A percentile compares a stretch with the other conserved stretches of the same genome.
Evolutionary conservation across 2,888 invertebrate species (phyloP).

Genomic region (Bursaphelenchus okinawaensis): DNA sequence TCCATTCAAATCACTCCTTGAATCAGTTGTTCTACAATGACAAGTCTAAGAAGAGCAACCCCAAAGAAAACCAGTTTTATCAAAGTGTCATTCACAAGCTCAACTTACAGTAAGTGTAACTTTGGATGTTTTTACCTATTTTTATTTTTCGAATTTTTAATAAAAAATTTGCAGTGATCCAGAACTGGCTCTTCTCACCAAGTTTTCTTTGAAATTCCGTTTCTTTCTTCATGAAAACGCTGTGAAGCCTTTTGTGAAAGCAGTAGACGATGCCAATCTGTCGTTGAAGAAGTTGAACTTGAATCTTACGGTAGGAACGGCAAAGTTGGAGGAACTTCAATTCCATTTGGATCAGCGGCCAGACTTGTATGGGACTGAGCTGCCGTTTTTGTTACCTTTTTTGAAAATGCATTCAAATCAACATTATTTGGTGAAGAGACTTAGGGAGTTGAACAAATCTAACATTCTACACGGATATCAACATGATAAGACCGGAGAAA

Average conservation of each 20-base stretch:
- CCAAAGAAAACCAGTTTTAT: not conserved
- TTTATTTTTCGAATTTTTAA: no score
- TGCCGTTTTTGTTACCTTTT: constrained; percentile 68
- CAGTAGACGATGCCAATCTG: constrained; percentile 23
- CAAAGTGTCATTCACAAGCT: not conserved
- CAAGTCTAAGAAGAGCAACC: not conserved
- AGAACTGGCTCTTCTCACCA: constrained; percentile 5
- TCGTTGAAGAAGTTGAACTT: constrained; percentile 8
- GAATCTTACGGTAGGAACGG: constrained; percentile 6
- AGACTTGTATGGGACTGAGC: constrained; percentile 20
- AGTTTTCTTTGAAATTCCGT: constrained; percentile 28
- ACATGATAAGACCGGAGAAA: constrained; percentile 59
- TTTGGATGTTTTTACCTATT: not conserved
- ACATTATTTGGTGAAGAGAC: constrained; percentile 75
- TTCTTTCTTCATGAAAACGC: constrained; percentile 29
- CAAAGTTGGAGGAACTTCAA: constrained; percentile 18
- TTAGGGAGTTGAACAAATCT: constrained; percentile 74
- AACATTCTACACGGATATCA: constrained; percentile 83
- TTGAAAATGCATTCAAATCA: constrained; percentile 77
- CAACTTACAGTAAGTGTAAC: not conserved
- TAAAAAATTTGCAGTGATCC: no score
- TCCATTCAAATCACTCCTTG: not conserved
- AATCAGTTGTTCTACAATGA: not conserved
- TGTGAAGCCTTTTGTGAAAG: constrained; percentile 20
- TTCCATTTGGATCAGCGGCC: constrained; percentile 5